These are phyloP conservation scores for Erpetoichthys calabaricus DNA, from an alignment of 2,797 vertebrate species.

Conservation along the genomic window DNA sequence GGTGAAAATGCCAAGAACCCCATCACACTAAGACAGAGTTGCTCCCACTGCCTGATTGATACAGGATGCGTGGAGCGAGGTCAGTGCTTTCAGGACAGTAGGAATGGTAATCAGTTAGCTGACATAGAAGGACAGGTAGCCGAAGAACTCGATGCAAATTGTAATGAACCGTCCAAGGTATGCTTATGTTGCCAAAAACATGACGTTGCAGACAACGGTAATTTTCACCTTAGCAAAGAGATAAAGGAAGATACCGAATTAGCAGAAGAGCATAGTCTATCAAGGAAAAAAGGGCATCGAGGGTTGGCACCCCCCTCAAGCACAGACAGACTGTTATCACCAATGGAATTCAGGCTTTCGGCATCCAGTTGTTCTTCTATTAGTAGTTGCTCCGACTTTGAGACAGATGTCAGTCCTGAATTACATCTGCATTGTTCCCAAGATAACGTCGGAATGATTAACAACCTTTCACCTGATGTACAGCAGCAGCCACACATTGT, in stretches of 20 bases:
- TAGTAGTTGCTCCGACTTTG: slow-evolving; percentile 87
- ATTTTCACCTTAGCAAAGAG: slow-evolving; percentile 20
- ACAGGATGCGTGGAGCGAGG: no score
- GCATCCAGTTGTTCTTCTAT: slow-evolving; percentile 72
- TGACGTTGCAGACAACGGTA: slow-evolving; percentile 20
- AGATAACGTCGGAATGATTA: slow-evolving; percentile 23
- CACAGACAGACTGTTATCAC: slow-evolving; percentile 52
- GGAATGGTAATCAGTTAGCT: neutral
- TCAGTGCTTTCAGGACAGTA: neutral
- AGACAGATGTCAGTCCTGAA: slow-evolving; percentile 63
- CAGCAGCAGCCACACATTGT: slow-evolving; percentile 26
- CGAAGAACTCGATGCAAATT: slow-evolving; percentile 66
- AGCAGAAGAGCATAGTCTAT: neutral
- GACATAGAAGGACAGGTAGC: neutral
- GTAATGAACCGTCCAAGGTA: slow-evolving; percentile 74
- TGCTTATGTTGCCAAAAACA: slow-evolving; percentile 76
- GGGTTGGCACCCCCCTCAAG: slow-evolving; percentile 43
- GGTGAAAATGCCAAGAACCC: no score
- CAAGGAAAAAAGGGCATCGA: no score
- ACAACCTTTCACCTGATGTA: slow-evolving; percentile 25
- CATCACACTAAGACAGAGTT: no score
- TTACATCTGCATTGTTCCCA: slow-evolving; percentile 31
- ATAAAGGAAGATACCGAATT: slow-evolving; percentile 13
- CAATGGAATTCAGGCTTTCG: slow-evolving; percentile 54
- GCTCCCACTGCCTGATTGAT: no score